Conservation (phyloP, 2,888 invertebrate species). For the Nomada fucata region DNA sequence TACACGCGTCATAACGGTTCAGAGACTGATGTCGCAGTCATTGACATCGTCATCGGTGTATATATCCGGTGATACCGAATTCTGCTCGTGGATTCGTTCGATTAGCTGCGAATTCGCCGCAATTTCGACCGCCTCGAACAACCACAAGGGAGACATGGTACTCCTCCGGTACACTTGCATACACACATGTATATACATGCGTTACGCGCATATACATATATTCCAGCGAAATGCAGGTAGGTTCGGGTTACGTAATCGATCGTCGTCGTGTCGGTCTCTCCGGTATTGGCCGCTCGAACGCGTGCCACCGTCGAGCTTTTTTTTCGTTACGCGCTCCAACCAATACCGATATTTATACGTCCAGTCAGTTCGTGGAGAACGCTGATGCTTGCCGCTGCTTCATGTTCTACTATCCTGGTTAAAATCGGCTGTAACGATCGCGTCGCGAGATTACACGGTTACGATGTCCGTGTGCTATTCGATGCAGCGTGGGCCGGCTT, state of each 20-base stretch:
- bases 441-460: conserved; percentile 51
- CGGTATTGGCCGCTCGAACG: background rate
- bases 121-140: background rate
- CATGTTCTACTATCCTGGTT: conserved; percentile 2
- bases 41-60: conserved; percentile 57
- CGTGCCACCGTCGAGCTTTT: background rate
- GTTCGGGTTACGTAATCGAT: conserved; percentile 9
- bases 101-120: background rate
- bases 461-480: conserved; percentile 60
- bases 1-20: conserved; percentile 51
- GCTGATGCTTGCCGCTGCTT: too few species aligned
- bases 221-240: background rate
- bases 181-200: too few species aligned
- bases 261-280: background rate
- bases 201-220: background rate
- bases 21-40: conserved; percentile 50
- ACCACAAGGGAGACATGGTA: too few species aligned
- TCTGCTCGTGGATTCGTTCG: conserved; percentile 23
- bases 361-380: background rate
- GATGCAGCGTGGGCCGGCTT: conserved; percentile 71
- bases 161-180: background rate
- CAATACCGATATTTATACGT: background rate
- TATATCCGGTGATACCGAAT: conserved; percentile 30
- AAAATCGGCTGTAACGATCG: conserved; percentile 58
- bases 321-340: background rate